phyloP scores from a whole-genome alignment of 2,797 vertebrate genomes.

The Bufotes viridis region DNA sequence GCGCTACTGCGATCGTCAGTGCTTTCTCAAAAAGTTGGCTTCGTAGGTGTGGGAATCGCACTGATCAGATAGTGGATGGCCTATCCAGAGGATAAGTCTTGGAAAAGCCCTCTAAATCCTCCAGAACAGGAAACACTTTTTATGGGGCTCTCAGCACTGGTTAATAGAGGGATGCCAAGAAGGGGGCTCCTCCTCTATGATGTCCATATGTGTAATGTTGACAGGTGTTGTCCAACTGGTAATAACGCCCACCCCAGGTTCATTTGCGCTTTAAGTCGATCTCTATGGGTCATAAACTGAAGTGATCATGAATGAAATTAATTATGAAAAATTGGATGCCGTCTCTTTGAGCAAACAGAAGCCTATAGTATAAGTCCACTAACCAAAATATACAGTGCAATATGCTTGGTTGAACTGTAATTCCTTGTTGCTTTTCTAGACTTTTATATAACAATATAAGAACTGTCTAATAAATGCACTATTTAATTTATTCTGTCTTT shows the following conservation, averaged over 20 bases:
- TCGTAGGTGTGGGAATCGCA: no score
- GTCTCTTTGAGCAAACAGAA: neutral
- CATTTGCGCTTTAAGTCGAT: neutral
- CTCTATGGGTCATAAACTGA: neutral
- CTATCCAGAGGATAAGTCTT: no score
- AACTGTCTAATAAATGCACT: slow-evolving; percentile 43
- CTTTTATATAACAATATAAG: neutral
- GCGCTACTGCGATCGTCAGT: no score
- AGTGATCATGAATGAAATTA: neutral
- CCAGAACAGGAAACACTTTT: no score
- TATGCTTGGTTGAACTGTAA: neutral
- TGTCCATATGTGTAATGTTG: neutral
- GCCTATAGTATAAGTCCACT: neutral
- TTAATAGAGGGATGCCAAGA: neutral
- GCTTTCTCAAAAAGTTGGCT: no score
- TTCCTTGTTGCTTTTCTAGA: no score
- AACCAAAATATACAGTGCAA: neutral
- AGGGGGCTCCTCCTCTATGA: neutral
- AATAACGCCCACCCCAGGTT: neutral
- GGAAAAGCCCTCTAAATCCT: no score
- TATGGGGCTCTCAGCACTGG: neutral
- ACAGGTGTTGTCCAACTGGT: neutral
- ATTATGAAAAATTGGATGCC: neutral
- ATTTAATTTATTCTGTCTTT: slow-evolving; percentile 38
- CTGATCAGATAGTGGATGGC: no score